Evolutionary conservation across 2,888 invertebrate genomes (phyloP).

Genomic region (Phorcus lineatus): DNA sequence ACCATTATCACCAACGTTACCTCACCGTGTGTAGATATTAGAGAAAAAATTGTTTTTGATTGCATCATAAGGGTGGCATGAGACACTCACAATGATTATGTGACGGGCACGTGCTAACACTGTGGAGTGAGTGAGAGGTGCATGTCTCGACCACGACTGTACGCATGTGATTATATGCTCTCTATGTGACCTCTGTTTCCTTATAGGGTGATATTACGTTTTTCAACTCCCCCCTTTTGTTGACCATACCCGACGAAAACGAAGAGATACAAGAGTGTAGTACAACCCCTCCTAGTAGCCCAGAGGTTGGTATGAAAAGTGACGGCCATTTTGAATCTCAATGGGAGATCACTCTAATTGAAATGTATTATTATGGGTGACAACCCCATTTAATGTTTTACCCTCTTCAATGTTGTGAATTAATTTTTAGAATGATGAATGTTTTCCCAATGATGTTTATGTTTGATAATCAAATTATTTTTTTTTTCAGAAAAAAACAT

Average conservation of each 20-base stretch:
- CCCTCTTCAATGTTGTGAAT: no score
- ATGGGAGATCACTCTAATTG: neutral
- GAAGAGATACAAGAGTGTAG: slow-evolving; percentile 28
- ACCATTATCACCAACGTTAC: no score
- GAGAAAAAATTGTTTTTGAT: no score
- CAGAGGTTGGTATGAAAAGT: slow-evolving; percentile 5
- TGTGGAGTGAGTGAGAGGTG: neutral
- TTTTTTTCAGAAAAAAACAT: no score
- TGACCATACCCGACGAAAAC: slow-evolving; percentile 44
- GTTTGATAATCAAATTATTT: no score
- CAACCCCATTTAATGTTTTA: no score
- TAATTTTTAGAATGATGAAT: no score
- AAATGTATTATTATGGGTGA: no score
- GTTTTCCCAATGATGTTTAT: no score
- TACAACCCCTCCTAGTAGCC: neutral
- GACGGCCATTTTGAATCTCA: neutral
- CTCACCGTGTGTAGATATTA: no score
- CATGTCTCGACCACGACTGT: neutral
- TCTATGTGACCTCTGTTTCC: slow-evolving; percentile 19
- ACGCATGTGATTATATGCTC: slow-evolving; percentile 1
- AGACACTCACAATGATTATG: slow-evolving; percentile 34
- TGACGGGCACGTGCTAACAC: neutral
- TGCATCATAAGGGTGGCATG: neutral
- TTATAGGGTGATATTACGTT: slow-evolving; percentile 48
- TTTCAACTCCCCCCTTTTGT: slow-evolving; percentile 49